These are phyloP conservation scores for Thera britannica DNA, from an alignment of 2,888 invertebrate species.

Conservation along the genomic window DNA sequence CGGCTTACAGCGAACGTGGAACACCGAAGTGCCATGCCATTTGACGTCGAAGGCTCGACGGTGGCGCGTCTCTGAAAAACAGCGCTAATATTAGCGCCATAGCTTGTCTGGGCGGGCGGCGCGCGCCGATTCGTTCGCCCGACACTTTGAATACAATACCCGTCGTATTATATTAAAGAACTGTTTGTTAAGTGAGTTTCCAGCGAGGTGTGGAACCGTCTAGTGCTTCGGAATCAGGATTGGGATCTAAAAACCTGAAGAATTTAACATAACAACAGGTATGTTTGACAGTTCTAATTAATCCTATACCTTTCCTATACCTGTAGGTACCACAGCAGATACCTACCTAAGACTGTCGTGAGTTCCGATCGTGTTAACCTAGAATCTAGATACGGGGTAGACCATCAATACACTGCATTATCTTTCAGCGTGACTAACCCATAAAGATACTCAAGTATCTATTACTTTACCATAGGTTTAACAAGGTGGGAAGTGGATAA, in stretches of 20 bases:
- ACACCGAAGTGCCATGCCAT: conserved; percentile 50
- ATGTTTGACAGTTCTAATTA: conserved; percentile 5
- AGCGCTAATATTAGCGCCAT: conserved; percentile 65
- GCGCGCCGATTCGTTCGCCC: conserved; percentile 61
- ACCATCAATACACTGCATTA: conserved; percentile 7
- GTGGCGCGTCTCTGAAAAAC: conserved; percentile 61
- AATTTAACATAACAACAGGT: conserved; percentile 21
- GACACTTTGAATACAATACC: conserved; percentile 52
- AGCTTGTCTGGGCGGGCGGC: conserved; percentile 76
- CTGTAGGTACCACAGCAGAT: neutral
- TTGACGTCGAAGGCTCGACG: conserved; percentile 52
- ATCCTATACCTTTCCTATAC: neutral
- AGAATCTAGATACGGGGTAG: neutral
- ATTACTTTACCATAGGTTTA: conserved; percentile 2
- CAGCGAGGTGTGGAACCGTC: conserved; percentile 10
- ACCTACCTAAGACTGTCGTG: conserved; percentile 2
- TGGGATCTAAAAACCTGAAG: conserved; percentile 22
- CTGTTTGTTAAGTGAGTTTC: conserved; percentile 44
- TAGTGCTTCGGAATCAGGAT: conserved; percentile 18
- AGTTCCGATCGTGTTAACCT: neutral
- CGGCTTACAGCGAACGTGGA: conserved; percentile 33
- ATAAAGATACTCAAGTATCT: conserved; percentile 10
- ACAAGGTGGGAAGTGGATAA: neutral
- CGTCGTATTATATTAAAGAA: conserved; percentile 36
- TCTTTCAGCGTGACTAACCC: conserved; percentile 25